Conservation (phyloP, 2,113 vertebrate genomes). For the Salvelinus fontinalis region DNA sequence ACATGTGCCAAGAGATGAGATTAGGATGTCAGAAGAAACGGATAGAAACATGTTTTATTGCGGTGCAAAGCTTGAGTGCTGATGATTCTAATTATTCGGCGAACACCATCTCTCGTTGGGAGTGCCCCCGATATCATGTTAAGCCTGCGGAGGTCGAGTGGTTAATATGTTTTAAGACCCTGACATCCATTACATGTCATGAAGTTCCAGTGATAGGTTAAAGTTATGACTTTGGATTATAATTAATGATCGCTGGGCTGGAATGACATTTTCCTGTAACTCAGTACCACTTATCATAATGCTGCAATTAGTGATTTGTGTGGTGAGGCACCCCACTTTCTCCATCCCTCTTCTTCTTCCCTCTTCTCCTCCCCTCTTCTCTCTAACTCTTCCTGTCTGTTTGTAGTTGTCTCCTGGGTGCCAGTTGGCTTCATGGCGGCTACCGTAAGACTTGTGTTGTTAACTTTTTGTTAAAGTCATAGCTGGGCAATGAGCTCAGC, state of each 20-base stretch:
- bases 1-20: constrained; percentile 57
- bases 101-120: constrained; percentile 60
- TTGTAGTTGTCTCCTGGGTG: constrained; percentile 24
- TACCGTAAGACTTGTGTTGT: constrained; percentile 22
- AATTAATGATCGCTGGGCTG: constrained; percentile 43
- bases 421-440: constrained; percentile 23
- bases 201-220: constrained; percentile 55
- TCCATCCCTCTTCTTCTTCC: constrained; percentile 14
- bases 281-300: constrained; percentile 25
- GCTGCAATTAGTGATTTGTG: constrained; percentile 41
- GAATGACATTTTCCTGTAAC: constrained; percentile 28
- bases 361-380: constrained; percentile 13
- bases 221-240: constrained; percentile 54
- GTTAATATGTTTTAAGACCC: constrained; percentile 59
- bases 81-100: constrained; percentile 68
- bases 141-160: constrained; percentile 50
- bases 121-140: constrained; percentile 50
- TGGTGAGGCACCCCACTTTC: constrained; percentile 16
- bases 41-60: constrained; percentile 74
- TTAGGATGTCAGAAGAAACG: constrained; percentile 68
- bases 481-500: constrained; percentile 48
- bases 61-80: constrained; percentile 50
- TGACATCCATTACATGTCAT: constrained; percentile 50
- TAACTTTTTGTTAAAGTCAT: constrained; percentile 26
- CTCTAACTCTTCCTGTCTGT: constrained; percentile 18